Conservation (phyloP, 2,797 vertebrate species). For the Anisognathus igniventris region DNA sequence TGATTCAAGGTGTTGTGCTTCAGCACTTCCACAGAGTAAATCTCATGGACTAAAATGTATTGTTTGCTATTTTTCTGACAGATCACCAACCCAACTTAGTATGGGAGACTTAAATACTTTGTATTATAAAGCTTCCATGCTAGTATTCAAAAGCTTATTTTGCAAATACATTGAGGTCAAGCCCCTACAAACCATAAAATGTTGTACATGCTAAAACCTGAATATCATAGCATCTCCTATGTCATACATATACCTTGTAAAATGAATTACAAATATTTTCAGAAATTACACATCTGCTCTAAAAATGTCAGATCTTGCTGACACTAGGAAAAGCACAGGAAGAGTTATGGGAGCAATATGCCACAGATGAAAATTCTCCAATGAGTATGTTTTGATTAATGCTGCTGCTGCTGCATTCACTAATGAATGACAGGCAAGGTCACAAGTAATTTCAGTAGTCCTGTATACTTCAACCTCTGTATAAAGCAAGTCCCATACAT, state of each 20-base stretch:
- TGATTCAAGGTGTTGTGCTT: background rate
- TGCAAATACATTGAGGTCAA: background rate
- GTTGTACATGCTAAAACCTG: background rate
- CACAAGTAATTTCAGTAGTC: background rate
- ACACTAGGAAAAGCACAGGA: background rate
- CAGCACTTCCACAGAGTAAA: background rate
- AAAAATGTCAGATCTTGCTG: conserved; percentile 23
- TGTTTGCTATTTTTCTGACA: background rate
- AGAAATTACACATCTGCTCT: conserved; percentile 32
- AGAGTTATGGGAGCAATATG: conserved; percentile 14
- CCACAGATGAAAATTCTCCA: conserved; percentile 2
- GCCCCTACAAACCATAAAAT: background rate
- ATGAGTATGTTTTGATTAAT: background rate
- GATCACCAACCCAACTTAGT: background rate
- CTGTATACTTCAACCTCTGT: background rate
- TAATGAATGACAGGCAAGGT: conserved; percentile 24
- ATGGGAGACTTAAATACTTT: background rate
- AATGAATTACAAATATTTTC: conserved; percentile 28
- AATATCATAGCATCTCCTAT: background rate
- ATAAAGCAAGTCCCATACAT: background rate
- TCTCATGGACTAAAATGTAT: background rate
- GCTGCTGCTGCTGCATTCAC: background rate
- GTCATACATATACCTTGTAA: background rate
- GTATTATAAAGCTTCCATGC: background rate
- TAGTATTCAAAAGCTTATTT: background rate